Evolutionary conservation across 37 sponge, comb jelly and placozoan species (phyloP).

Genomic region (Crambe crambe): DNA sequence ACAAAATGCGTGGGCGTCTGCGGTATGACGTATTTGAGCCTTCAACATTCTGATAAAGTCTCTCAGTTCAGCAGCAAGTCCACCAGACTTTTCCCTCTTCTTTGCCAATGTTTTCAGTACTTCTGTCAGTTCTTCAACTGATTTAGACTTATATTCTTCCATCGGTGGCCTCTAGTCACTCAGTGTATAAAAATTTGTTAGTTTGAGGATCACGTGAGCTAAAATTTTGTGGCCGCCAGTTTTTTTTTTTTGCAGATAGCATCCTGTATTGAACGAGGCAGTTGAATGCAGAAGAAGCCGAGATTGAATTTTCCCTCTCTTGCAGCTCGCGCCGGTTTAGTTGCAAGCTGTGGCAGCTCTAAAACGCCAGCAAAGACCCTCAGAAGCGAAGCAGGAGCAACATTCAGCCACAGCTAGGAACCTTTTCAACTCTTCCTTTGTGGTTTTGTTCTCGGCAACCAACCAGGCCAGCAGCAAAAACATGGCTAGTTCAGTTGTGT

Average conservation of each 20-base stretch:
- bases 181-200: neutral
- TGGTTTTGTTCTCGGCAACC: neutral
- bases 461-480: neutral
- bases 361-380: neutral
- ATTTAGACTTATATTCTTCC: conserved; percentile 2
- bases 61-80: conserved; percentile 6
- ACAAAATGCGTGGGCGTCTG: conserved; percentile 34
- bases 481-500: neutral
- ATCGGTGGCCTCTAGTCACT: neutral
- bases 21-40: conserved; percentile 42
- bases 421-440: neutral
- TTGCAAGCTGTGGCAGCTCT: conserved; percentile 1
- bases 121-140: conserved; percentile 15
- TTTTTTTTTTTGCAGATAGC: neutral
- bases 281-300: conserved; percentile 1
- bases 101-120: neutral
- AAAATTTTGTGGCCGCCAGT: neutral
- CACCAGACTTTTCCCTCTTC: neutral
- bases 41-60: conserved; percentile 37
- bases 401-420: neutral
- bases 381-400: too few relatives aligned
- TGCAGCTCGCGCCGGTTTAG: neutral
- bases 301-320: neutral
- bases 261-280: neutral
- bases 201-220: neutral